Evolutionary conservation across 1,140 invertebrate species (phyloP), one percentile per base, ranked within the genome.

Genomic region (Micrasema minimum): DNA sequence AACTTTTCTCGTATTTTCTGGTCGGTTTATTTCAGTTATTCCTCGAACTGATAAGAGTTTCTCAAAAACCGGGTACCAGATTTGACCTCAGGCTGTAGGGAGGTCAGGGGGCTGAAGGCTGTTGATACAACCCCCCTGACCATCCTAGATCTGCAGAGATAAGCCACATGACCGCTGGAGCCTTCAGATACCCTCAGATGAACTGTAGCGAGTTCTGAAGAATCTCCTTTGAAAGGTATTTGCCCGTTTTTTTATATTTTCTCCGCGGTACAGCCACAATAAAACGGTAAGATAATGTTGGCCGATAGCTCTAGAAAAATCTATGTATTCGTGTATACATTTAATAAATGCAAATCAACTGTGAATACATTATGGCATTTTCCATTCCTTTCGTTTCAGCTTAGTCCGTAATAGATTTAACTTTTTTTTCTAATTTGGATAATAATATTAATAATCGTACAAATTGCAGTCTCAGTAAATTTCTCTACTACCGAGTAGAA

Each of bases 111-210:
- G 22, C 12, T 23, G 50, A 12, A 51, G 50, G 22, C 50, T 51
- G 50, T 22, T 51, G 50, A 51, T 51, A 51, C 18, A 18, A 22
- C 10, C 46, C 18, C 11, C 50, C 26, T 22, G 50, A 51, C 50
- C 53, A 57, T 14, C 53, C 31, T 7, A 57, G 53, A 57, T 37
- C 31, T 57, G 53, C 53, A 57, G 14, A 37, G 31, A 37, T 57
- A 37, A 57, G 31, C 53, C 23, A 57, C 53, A 14, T 57, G 53
- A 35, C 53, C 53, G 31, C 53, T 9, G n/a, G 37, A 57, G 31
- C 14, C 53, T 37, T 57, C 50, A 23, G 37, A 57, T 37, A 31
- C 31, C 26, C 26, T 62, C 45, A 43, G 38, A 62, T 14, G 18
- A 26, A 14, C 22, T 18, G 59, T 43, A 22, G 9, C 35, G 31